These are phyloP conservation scores for Camelus dromedarius DNA, from an alignment of 2,113 vertebrate genomes.

Conservation along the genomic window DNA sequence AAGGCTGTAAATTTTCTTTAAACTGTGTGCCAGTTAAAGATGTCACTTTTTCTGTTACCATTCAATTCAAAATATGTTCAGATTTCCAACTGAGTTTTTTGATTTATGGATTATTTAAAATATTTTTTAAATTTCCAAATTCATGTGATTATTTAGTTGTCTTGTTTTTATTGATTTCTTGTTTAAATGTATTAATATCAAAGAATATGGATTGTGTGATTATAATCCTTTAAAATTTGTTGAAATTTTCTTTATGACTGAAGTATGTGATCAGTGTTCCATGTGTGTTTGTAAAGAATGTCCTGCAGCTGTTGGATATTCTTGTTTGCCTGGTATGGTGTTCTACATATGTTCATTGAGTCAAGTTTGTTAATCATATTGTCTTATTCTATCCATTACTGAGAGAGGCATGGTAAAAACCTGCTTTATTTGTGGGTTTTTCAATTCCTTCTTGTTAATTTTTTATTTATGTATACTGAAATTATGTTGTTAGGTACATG, in stretches of 20 bases:
- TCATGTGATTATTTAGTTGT: neutral
- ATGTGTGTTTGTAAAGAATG: slow-evolving; percentile 23
- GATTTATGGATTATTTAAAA: neutral
- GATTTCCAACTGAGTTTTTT: slow-evolving; percentile 40
- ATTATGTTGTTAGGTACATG: neutral
- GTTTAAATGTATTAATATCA: neutral
- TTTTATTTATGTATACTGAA: slow-evolving; percentile 40
- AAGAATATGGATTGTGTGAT: neutral
- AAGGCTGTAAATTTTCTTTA: neutral
- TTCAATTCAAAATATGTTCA: slow-evolving; percentile 47
- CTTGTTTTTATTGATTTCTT: neutral
- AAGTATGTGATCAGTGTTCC: neutral
- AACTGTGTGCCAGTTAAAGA: neutral
- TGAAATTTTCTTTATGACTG: slow-evolving; percentile 34
- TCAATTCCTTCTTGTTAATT: slow-evolving; percentile 53
- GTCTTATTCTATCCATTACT: neutral
- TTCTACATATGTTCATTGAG: neutral
- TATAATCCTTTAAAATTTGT: slow-evolving; percentile 37
- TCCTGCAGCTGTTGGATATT: neutral
- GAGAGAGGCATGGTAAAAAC: slow-evolving; percentile 29
- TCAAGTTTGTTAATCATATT: slow-evolving; percentile 45
- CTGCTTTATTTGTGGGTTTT: neutral
- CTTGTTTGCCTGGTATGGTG: neutral
- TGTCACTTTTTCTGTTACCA: neutral
- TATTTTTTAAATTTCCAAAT: slow-evolving; percentile 50